Base-by-base conservation (phyloP, 1,140 invertebrate genomes). In the Thaumetopoea pityocampa region DNA sequence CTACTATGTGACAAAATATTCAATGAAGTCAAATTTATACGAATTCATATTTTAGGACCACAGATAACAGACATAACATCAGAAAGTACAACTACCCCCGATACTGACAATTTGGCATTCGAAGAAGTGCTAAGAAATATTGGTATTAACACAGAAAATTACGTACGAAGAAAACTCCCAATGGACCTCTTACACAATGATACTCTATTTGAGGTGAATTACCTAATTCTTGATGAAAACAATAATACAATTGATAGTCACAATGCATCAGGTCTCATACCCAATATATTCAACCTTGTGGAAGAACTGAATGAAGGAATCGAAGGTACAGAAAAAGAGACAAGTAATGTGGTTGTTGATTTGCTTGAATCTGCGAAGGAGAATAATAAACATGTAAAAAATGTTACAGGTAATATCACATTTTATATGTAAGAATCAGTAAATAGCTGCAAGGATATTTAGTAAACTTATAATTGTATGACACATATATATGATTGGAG, bases 81-180 rank as follows among this genome's bases (percentile, higher is more conserved):
- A 11, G 7, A 6, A 1, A 23, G 17, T 3, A 22, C 12, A 5
- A 30, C 23, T 6, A 17, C 9, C 10, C 12, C 17, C 8, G 35
- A 40, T 8, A 6, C 40, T 11, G 54, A 58, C n/a, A 35, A 49
- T 14, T 5, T 59, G 22, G 52, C 32, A 1, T 64, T 64, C 16
- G 60, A 53, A 5, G 51, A 64, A 23, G 44, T 59, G 3, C 32
- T 55, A 4, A 44, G 26, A 7, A 53, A 42, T 18, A 42, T 63
- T 3, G 45, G 30, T n/a, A 26, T 50, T 15, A 49, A 61, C 3
- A 23, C 9, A 5, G 41, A 47, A 47, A 44, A 35, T 14, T 35
- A 55, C 26, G 35, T 20, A n/a, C 19, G 42, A 15, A 49, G 40
- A 14, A 60, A 51, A 24, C 23, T 32, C 8, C 18, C 12, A 32